Evolutionary conservation across 2,888 invertebrate species (phyloP), one percentile per base, ranked within the genome.

Genomic region (Cephalotes varians): DNA sequence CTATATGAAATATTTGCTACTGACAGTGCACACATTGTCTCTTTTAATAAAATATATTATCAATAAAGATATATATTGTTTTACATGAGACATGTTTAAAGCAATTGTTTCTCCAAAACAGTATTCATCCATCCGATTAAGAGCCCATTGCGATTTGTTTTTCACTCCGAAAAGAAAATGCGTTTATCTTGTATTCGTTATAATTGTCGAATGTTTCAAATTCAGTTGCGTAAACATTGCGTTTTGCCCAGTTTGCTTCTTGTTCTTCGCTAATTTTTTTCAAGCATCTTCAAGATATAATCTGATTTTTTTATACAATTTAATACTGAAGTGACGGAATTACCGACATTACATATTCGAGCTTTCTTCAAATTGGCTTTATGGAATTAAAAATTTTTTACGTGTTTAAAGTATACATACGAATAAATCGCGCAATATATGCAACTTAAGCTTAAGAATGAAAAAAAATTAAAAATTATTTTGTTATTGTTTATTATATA

Each of bases 1-100:
- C 85, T 82, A 86, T 83, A 86, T 86, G 83, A 85, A 89, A 87
- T 89, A 87, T 91, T 91, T 90, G 90, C 91, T 92, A 92, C 86
- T 87, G 83, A 90, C 84, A 88, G 86, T 88, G 88, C 84, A 87
- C 86, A 71, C 65, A 74, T 74, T 90, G 87, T 89, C 82, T 86
- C 87, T 88, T 90, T 90, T 88, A 91, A 90, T 91, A 90, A 90
- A 92, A 81, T 89, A 86, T 89, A 90, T 89, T 91, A 90, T 90
- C 82, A 88, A 85, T 88, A 89, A 88, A 83, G 28, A 74, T 51
- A 47, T 31, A 34, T 72, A 64, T 60, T 28, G 21, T 60, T 49
- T 77, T 77, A 77, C 44, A 71, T 51, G 67, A 76, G n/a, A 40
- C 3, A 54, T 65, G 28, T 51, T 76, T 76, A 51, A 65, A 49